A percentile compares a stretch with the other conserved stretches of the same genome.
These are phyloP conservation scores for Macroglossus sobrinus DNA, from an alignment of 2,113 vertebrate species.

Conservation along the genomic window DNA sequence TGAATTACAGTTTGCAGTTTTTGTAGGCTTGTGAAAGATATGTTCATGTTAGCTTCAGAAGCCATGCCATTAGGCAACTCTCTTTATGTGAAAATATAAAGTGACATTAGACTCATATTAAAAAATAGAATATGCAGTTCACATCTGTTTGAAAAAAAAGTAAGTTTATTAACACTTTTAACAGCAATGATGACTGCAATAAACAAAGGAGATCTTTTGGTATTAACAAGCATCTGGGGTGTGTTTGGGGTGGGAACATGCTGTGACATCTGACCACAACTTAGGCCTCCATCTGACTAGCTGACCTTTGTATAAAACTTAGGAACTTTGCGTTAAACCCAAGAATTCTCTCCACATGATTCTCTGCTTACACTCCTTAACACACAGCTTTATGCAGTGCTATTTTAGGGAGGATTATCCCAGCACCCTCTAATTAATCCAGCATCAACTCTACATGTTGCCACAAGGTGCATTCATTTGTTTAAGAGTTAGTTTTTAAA, in stretches of 20 bases:
- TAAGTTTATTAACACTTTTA: conserved; percentile 6
- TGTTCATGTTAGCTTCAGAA: background rate
- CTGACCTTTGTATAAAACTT: background rate
- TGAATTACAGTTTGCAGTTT: background rate
- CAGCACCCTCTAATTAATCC: background rate
- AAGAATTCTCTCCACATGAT: background rate
- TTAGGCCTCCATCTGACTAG: background rate
- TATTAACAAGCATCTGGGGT: background rate
- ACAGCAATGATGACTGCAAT: background rate
- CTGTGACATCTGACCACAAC: background rate
- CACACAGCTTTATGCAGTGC: background rate
- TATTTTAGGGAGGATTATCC: background rate
- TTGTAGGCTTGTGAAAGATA: background rate
- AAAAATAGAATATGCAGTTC: background rate
- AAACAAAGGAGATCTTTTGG: background rate
- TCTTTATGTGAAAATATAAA: background rate
- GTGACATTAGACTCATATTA: background rate
- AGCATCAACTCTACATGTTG: background rate
- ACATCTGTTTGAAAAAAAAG: background rate
- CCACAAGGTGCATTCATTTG: background rate
- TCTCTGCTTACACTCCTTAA: background rate
- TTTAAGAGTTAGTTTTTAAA: background rate
- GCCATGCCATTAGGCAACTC: background rate
- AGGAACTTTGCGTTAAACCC: background rate
- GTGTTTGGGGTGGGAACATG: background rate